Base-by-base conservation (phyloP, 2,113 vertebrate species). In the Nannobrachium achirus region DNA sequence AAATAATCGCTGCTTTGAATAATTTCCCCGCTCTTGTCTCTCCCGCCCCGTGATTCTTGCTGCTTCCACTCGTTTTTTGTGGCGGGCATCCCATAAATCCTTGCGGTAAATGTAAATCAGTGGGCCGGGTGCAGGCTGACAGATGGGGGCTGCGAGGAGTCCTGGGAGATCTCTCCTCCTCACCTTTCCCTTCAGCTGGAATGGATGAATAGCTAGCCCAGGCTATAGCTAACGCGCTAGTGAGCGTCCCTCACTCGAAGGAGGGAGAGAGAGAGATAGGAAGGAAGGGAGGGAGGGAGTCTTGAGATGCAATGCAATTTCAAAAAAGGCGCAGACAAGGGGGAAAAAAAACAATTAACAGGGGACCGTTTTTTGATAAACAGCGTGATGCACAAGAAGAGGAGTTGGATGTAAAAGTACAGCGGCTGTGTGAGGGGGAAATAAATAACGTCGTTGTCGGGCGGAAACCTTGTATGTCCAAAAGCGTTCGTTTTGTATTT, bases 1-100 rank as follows among this genome's bases (percentile, higher is more conserved):
- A 95, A 95, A 96, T 96, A 95, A 95, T 95, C 92, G 81, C 93
- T 91, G 89, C 92, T 95, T 94, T 95, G 94, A 96, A 95, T 96
- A 95, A 96, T 97, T 93, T 91, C 88, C 87, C 93, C 89, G 89
- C 86, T 86, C 85, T 66, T n/a, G 75, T 87, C 87, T 86, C 87
- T 76, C n/a, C n/a, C 76, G 67, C 80, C 73, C 72, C 68, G 55
- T 82, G 93, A 94, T 95, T 95, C 94, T 95, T 96, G 95, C 95
- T 95, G 93, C 91, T 96, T 96, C 95, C 91, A 96, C 95, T 94
- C 94, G 92, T 95, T 97, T n/a, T n/a, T 93, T 93, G 87, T 89
- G 79, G 85, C 68, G 74, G 94, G 91, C 93, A 89, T 92, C 93
- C 95, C 96, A 96, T 97, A 97, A 97, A 97, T 98, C 94, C 87